Evolutionary conservation across 2,797 vertebrate genomes (phyloP).

Genomic region (Mus spretus): DNA sequence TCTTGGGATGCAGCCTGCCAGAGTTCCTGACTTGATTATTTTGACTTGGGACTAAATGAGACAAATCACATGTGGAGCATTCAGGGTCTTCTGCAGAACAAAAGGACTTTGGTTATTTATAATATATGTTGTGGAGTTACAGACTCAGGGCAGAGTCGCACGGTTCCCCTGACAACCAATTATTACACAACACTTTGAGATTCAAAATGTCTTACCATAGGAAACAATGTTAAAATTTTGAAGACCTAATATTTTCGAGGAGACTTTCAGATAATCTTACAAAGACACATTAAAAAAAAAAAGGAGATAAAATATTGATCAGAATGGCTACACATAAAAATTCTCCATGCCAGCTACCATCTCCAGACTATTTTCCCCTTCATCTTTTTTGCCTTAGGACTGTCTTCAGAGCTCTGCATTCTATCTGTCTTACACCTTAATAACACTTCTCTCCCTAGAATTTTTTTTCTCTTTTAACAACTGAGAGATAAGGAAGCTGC

Average conservation of each 20-base stretch:
- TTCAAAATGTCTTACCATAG: constrained; percentile 52
- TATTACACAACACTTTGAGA: constrained; percentile 65
- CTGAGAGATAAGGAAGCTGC: constrained; percentile 6
- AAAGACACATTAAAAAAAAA: not conserved
- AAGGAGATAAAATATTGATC: constrained; percentile 62
- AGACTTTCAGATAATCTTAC: constrained; percentile 63
- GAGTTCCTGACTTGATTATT: constrained; percentile 65
- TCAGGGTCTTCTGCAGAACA: constrained; percentile 67
- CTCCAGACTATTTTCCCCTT: constrained; percentile 32
- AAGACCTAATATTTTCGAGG: constrained; percentile 62
- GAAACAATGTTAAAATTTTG: constrained; percentile 69
- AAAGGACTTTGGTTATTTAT: constrained; percentile 77
- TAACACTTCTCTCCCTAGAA: constrained; percentile 50
- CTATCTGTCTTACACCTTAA: constrained; percentile 35
- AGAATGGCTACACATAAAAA: constrained; percentile 60
- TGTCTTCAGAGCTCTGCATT: constrained; percentile 30
- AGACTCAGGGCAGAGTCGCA: constrained; percentile 41
- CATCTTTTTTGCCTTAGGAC: constrained; percentile 46
- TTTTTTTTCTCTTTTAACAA: not conserved
- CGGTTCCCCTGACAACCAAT: constrained; percentile 80
- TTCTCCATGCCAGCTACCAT: not conserved
- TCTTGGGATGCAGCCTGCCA: constrained; percentile 43
- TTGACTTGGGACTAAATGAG: constrained; percentile 67
- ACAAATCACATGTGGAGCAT: constrained; percentile 51
- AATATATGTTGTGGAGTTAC: constrained; percentile 66